Evolutionary conservation across 1,140 invertebrate genomes (phyloP).

Genomic region (Drosophila mauritiana): DNA sequence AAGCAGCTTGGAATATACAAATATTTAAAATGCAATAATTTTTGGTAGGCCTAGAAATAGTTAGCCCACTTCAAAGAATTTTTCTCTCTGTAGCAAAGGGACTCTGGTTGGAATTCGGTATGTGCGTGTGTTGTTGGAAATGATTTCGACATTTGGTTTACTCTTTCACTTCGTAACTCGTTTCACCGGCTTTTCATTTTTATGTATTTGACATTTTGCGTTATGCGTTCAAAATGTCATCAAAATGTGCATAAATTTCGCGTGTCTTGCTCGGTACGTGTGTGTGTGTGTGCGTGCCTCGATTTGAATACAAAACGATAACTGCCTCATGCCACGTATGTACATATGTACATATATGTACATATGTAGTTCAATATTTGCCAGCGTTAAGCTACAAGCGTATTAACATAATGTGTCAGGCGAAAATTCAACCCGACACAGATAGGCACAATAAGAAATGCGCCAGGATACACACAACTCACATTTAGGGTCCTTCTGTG

Average conservation of each 20-base stretch:
- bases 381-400: slow-evolving; percentile 67
- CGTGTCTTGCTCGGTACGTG: background rate
- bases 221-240: slow-evolving; percentile 70
- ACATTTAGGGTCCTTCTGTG: slow-evolving; percentile 5
- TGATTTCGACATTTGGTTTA: slow-evolving; percentile 70
- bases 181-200: slow-evolving; percentile 54
- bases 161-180: slow-evolving; percentile 52
- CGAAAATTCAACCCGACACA: slow-evolving; percentile 31
- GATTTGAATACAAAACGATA: slow-evolving; percentile 8
- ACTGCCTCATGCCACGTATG: background rate
- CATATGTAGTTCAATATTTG: slow-evolving; percentile 68
- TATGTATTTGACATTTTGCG: slow-evolving; percentile 80
- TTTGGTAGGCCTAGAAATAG: too few species aligned
- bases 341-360: too few species aligned
- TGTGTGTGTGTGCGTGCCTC: slow-evolving; percentile 9
- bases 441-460: slow-evolving; percentile 27
- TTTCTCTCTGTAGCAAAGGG: background rate
- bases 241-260: slow-evolving; percentile 73
- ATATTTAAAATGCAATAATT: background rate
- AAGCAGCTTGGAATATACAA: background rate
- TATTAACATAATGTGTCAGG: slow-evolving; percentile 77
- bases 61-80: background rate
- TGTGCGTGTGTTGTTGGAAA: slow-evolving; percentile 62
- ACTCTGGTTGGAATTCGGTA: background rate
- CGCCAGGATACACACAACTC: slow-evolving; percentile 24